These are phyloP conservation scores for Crax fasciolata DNA, from an alignment of 2,797 vertebrate genomes.

Conservation along the genomic window DNA sequence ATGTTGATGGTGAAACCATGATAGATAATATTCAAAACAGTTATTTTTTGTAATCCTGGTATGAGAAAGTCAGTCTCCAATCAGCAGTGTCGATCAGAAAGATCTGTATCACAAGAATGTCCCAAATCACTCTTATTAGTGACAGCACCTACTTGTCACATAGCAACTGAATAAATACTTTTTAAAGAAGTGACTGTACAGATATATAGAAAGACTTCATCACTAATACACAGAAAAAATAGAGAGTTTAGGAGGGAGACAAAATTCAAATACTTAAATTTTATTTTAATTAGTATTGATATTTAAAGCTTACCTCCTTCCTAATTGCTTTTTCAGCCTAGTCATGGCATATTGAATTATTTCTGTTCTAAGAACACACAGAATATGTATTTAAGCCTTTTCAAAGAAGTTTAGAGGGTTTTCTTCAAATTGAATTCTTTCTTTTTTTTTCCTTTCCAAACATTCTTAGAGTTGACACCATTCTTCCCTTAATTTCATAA, in stretches of 20 bases:
- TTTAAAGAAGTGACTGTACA: neutral
- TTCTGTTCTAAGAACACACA: neutral
- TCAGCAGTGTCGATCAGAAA: neutral
- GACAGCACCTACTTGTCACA: neutral
- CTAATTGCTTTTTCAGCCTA: neutral
- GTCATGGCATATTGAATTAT: neutral
- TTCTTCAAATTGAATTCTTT: neutral
- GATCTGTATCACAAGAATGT: neutral
- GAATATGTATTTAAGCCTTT: neutral
- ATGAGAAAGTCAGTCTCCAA: neutral
- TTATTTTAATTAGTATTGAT: neutral
- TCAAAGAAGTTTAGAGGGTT: neutral
- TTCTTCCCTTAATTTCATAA: neutral
- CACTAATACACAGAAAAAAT: neutral
- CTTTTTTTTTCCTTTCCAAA: no score
- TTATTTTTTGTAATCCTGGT: neutral
- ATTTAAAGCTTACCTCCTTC: neutral
- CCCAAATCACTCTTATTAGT: neutral
- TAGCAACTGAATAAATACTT: neutral
- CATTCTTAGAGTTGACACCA: neutral
- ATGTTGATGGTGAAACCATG: neutral
- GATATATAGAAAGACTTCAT: neutral
- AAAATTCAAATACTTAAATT: neutral
- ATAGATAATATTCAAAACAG: neutral
- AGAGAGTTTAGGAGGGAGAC: neutral